A percentile compares a stretch with the other conserved stretches of the same genome.
Evolutionary conservation across 2,888 invertebrate genomes (phyloP).

Genomic region (Globia sparganii): DNA sequence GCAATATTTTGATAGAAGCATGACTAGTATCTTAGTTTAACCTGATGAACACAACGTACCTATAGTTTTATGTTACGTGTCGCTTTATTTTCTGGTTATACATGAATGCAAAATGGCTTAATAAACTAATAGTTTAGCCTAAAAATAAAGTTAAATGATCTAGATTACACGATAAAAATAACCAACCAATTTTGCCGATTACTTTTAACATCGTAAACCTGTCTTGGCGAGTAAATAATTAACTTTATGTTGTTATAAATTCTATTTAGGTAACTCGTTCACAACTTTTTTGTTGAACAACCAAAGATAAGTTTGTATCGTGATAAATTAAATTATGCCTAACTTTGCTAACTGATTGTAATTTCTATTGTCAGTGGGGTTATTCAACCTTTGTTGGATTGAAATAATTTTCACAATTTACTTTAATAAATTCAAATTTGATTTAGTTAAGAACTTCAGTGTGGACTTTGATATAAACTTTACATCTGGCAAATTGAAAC

Average conservation of each 20-base stretch:
- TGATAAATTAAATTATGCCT: constrained; percentile 57
- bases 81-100: background rate
- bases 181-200: background rate
- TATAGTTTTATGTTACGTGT: background rate
- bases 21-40: background rate
- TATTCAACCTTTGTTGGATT: constrained; percentile 37
- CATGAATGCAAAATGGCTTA: background rate
- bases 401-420: constrained; percentile 42
- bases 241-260: constrained; percentile 52
- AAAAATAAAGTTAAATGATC: background rate
- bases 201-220: constrained; percentile 10
- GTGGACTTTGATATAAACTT: constrained; percentile 28
- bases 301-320: constrained; percentile 35
- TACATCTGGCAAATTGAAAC: constrained; percentile 3
- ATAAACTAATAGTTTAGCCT: background rate
- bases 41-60: background rate
- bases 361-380: constrained; percentile 50
- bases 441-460: constrained; percentile 24
- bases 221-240: constrained; percentile 52
- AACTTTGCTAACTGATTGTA: constrained; percentile 57
- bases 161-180: background rate
- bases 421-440: constrained; percentile 31
- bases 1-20: background rate
- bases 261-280: constrained; percentile 54
- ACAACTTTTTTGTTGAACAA: constrained; percentile 54